Percentiles rank a stretch among this genome's conserved stretches.
Conservation (phyloP, 2,888 invertebrate genomes). For the Athetis lepigone region DNA sequence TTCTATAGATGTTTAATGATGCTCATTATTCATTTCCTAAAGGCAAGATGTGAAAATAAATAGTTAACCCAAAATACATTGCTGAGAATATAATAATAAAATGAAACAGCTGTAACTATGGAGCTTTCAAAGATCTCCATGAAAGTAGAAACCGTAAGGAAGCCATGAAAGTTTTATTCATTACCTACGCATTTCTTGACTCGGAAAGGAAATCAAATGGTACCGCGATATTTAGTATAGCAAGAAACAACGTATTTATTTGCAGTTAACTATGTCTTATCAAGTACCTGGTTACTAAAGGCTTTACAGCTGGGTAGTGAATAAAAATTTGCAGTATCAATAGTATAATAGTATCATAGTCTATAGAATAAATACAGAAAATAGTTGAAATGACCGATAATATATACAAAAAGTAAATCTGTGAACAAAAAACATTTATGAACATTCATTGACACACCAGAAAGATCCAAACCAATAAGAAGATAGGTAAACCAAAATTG, state of each 20-base stretch:
- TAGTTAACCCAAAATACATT: conserved; percentile 5
- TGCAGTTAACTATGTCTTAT: conserved; percentile 20
- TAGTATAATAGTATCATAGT: conserved; percentile 22
- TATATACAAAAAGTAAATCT: no score
- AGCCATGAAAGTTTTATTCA: conserved; percentile 33
- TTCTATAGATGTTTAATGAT: not conserved
- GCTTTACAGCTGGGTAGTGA: conserved; percentile 23
- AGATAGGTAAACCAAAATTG: no score
- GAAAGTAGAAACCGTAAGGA: conserved; percentile 16
- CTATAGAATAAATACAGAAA: no score
- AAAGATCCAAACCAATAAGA: no score
- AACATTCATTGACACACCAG: no score
- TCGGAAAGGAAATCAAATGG: conserved; percentile 27
- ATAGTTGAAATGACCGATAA: no score
- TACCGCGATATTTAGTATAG: conserved; percentile 45
- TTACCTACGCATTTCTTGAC: conserved; percentile 10
- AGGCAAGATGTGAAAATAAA: conserved; percentile 5
- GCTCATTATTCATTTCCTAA: not conserved
- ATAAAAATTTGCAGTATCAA: conserved; percentile 32
- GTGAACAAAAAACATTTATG: no score
- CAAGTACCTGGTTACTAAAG: conserved; percentile 22
- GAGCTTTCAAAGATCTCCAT: conserved; percentile 12
- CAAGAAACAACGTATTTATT: conserved; percentile 33
- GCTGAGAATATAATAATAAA: conserved; percentile 1
- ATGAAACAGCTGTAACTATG: conserved; percentile 21